Percentiles rank a stretch among this genome's conserved stretches.
Evolutionary conservation across 2,113 vertebrate species (phyloP).

Genomic region (Rattus rattus): DNA sequence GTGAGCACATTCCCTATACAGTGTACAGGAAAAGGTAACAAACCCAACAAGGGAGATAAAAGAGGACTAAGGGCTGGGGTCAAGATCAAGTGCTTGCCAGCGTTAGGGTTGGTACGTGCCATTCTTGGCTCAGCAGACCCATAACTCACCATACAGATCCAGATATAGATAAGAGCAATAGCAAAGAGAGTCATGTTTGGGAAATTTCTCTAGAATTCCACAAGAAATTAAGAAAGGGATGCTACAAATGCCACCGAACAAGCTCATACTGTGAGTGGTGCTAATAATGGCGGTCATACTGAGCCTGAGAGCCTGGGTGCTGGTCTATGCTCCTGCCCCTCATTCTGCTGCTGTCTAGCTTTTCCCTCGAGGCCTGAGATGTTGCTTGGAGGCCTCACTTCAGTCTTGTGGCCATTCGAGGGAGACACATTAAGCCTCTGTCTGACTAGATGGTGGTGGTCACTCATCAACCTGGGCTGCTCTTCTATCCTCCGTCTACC

Average conservation of each 20-base stretch:
- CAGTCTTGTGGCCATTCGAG: neutral
- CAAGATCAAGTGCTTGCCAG: accelerated
- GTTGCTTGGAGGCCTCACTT: no score
- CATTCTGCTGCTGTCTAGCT: accelerated
- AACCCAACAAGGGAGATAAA: neutral
- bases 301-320: accelerated
- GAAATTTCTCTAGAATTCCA: neutral
- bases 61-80: neutral
- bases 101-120: accelerated
- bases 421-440: accelerated
- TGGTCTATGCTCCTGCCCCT: accelerated
- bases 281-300: accelerated
- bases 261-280: accelerated
- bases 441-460: neutral
- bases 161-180: no score
- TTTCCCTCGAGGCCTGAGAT: neutral
- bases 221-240: neutral
- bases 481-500: neutral
- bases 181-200: neutral
- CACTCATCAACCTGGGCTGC: neutral
- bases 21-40: no score
- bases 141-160: accelerated
- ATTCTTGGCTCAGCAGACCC: no score
- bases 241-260: accelerated
- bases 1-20: neutral